Base-by-base conservation (phyloP, 2,797 vertebrate species). In the Megalops cyprinoides region DNA sequence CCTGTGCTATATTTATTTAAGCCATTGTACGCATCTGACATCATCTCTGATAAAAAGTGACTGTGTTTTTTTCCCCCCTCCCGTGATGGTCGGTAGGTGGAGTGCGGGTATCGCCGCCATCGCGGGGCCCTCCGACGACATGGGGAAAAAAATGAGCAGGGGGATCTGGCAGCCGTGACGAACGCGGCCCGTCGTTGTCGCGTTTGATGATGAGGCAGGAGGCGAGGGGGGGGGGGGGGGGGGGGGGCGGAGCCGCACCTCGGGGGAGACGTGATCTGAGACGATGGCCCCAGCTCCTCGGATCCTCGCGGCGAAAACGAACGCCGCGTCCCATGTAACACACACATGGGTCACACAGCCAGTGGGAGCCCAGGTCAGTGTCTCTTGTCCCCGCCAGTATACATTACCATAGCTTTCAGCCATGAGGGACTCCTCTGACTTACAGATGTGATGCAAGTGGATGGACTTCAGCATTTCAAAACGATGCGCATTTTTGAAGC, bases 161-260 rank as follows among this genome's bases (percentile, higher is more conserved):
- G 42, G n/a, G 42, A 3, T 37, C 49, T 76, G 74, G 74, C 74
- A 23, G 74, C 48, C 8, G 74, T 55, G 28, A 76, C n/a, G 46
- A 76, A 55, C 9, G 48, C 28, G 18, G 49, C 28, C 48, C 74
- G 46, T 53, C 65, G 34, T 51, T 76, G 74, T 76, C 74, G 14
- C 18, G 74, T 20, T 53, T 25, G 51, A 53, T 76, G 74, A 53
- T 76, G n/a, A n/a, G n/a, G n/a, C n/a, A n/a, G n/a, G n/a, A n/a
- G n/a, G n/a, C n/a, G n/a, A n/a, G n/a, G n/a, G n/a, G n/a, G n/a
- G n/a, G n/a, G n/a, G n/a, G n/a, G n/a, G n/a, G n/a, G n/a, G n/a
- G 46, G 7, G 18, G 42, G 49, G 28, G 28, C 12, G 34, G n/a
- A n/a, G n/a, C n/a, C n/a, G n/a, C n/a, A n/a, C n/a, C 74, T 53